Conservation (phyloP, 2,888 invertebrate species). For the Dicycla oo region DNA sequence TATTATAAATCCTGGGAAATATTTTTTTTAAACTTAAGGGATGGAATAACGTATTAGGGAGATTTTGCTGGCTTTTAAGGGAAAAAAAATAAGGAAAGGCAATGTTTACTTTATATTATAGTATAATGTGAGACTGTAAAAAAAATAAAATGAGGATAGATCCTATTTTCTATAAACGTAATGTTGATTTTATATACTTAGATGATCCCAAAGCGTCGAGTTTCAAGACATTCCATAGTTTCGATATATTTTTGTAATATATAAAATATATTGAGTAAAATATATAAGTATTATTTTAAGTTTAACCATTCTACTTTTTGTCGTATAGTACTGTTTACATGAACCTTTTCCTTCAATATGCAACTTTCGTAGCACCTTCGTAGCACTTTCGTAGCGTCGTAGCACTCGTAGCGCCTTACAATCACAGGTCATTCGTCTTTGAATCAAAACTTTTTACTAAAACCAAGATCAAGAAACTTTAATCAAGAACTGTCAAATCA, state of each 20-base stretch:
- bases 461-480: neutral
- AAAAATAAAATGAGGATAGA: slow-evolving; percentile 12
- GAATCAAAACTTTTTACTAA: neutral
- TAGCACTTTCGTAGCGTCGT: slow-evolving; percentile 54
- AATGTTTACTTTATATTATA: slow-evolving; percentile 37
- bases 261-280: neutral
- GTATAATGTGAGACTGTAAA: slow-evolving; percentile 5
- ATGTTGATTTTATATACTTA: slow-evolving; percentile 23
- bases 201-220: neutral
- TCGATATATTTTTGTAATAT: neutral
- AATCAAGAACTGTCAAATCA: neutral
- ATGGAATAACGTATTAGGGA: slow-evolving; percentile 35
- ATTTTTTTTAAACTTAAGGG: slow-evolving; percentile 40
- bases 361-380: slow-evolving; percentile 47
- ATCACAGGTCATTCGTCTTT: neutral
- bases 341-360: neutral
- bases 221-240: neutral
- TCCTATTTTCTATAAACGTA: slow-evolving; percentile 21
- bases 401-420: slow-evolving; percentile 39
- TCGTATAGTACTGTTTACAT: neutral
- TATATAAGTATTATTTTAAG: neutral
- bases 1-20: slow-evolving; percentile 36
- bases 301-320: neutral
- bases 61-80: slow-evolving; percentile 19
- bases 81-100: neutral